Base-by-base conservation (phyloP, 2,888 invertebrate species). In the Cataglyphis altisquamis region DNA sequence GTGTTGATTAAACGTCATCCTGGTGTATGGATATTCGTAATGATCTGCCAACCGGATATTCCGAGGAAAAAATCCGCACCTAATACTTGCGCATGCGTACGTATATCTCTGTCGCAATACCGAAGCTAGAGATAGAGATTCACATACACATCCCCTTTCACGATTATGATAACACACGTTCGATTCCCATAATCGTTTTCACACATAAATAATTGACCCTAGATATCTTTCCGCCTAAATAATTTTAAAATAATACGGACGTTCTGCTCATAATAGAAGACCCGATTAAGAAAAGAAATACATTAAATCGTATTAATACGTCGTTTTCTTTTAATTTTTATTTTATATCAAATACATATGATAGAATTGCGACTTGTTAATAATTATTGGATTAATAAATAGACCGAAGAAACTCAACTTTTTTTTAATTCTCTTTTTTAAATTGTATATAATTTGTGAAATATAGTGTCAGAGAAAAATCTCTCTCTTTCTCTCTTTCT, bases 1-100 rank as follows among this genome's bases (percentile, higher is more conserved):
- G 55, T 74, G 57, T 82, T 82, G 90, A 91, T 91, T 87, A 91
- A 88, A 88, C 87, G 87, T 90, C 90, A 86, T 86, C 86, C 84
- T 78, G 81, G 45, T 70, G 81, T 85, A 70, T 82, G 84, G 84
- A 87, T 85, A 85, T 77, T 85, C 82, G 85, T 90, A 89, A 90
- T 90, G 86, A 90, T 84, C 85, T 85, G 84, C 83, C 87, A 87
- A 82, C 86, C 84, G 84, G 74, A 81, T 73, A 39, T 60, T 39
- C 39, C 9, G 25, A 74, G 15, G 48, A 63, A 63, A 41, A 63
- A 63, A 12, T 70, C 3, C 52, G 10, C 4, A 8, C 6, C 21
- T 64, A 64, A 75, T 74, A 57, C 55, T 57, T 66, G 66, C 41
- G n/a, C 74, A 8, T 25, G 18, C 55, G 45, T 55, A 29, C 25